Base-by-base conservation (phyloP, 2,113 vertebrate species). In the Hystrix cristata region DNA sequence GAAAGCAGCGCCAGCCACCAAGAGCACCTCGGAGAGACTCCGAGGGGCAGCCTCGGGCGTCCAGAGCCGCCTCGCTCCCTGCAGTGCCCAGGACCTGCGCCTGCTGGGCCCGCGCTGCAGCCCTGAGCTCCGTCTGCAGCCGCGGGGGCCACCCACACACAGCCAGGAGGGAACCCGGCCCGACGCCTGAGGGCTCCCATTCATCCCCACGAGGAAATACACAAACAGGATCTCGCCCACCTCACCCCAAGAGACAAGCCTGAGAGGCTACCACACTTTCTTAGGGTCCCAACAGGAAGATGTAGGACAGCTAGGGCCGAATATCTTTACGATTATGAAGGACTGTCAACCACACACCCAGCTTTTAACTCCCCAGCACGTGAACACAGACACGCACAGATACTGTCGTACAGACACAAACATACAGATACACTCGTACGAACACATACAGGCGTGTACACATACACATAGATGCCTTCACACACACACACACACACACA, bases 21-120 rank as follows among this genome's bases (percentile, higher is more conserved):
- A 9, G 18, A 53, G 65, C 4, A 11, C 1, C 64, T 74, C 60
- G 31, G 4, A 9, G 21, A 38, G 7, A n/a, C n/a, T 8, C 23
- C 1, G 16, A 60, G 11, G 65, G 55, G 14, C 14, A 1, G 43
- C 19, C 0, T 2, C 9, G 1, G 7, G 38, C 21, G 25, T 7
- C 57, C 29, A 3, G 23, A 31, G n/a, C 6, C 29, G 16, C 48
- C 29, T 7, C 0, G 23, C 25, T 16, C n/a, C n/a, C 43, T 25
- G 9, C 38, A 8, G 25, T 31, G 12, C 46, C 21, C 18, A 76
- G 23, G 1, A 0, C 69, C 34, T 7, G 10, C 10, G 31, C 19
- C 21, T 67, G 51, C 48, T 38, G 38, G 21, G 59, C 57, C 16
- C 27, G 55, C 6, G 4, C 46, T 55, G 12, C 10, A 18, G 19